Conservation (phyloP, 2,888 invertebrate genomes). For the Anoplius nigerrimus region DNA sequence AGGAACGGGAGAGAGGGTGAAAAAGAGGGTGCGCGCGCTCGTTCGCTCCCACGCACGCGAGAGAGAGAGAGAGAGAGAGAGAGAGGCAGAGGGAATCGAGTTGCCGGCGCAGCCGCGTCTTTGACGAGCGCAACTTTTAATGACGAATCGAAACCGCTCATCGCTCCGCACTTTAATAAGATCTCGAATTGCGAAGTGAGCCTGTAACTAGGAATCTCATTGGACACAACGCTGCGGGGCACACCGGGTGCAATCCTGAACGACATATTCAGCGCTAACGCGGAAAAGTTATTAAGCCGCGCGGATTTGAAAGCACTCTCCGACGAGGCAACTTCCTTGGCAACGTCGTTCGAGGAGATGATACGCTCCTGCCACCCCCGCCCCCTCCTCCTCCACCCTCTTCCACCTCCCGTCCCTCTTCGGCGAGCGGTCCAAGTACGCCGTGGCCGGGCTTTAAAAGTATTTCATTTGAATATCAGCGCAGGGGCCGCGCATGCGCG, state of each 20-base stretch:
- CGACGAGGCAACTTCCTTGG: conserved; percentile 15
- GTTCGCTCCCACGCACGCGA: too few relatives aligned
- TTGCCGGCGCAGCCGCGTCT: too few relatives aligned
- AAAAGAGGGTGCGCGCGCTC: too few relatives aligned
- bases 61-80: too few relatives aligned
- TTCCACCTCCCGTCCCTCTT: too few relatives aligned
- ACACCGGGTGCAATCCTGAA: neutral
- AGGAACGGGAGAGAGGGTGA: neutral
- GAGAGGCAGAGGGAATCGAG: too few relatives aligned
- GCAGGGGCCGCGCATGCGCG: neutral
- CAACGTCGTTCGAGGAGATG: neutral
- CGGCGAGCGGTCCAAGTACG: neutral
- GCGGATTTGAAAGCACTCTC: conserved; percentile 3
- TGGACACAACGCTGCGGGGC: too few relatives aligned
- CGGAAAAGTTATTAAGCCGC: conserved; percentile 29
- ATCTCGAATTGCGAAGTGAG: too few relatives aligned
- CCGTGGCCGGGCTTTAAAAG: neutral
- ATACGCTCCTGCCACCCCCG: neutral
- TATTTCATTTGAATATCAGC: conserved; percentile 2
- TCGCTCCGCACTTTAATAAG: too few relatives aligned
- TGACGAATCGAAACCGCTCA: too few relatives aligned
- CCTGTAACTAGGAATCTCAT: too few relatives aligned
- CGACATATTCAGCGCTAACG: conserved; percentile 14
- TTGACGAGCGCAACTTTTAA: too few relatives aligned
- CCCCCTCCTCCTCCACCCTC: neutral